Conservation (phyloP, 2,113 vertebrate species). For the Epinephelus cyanopodus region DNA sequence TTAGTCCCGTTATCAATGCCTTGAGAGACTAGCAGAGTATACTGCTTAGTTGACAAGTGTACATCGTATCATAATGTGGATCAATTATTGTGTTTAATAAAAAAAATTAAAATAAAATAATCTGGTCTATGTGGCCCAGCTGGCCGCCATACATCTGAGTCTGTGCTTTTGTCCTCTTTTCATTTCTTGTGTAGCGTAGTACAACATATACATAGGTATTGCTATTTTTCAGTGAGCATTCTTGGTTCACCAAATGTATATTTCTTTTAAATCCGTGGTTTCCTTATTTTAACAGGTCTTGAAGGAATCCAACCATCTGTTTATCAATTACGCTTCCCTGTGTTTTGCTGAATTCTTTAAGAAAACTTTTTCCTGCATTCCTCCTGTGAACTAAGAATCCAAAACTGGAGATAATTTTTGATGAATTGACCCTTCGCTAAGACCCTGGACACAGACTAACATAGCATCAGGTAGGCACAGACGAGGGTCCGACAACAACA, state of each 20-base stretch:
- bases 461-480: too few species aligned
- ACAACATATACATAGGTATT: too few species aligned
- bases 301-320: too few species aligned
- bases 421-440: too few species aligned
- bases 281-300: background rate
- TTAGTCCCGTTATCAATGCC: slow-evolving; percentile 71
- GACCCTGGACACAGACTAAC: too few species aligned
- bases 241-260: background rate
- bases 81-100: slow-evolving; percentile 83
- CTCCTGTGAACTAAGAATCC: too few species aligned
- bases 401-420: too few species aligned
- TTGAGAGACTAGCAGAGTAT: slow-evolving; percentile 67
- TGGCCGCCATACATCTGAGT: slow-evolving; percentile 63
- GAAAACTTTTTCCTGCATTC: too few species aligned
- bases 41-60: slow-evolving; percentile 71
- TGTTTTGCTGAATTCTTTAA: too few species aligned
- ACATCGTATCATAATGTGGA: slow-evolving; percentile 78
- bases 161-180: slow-evolving; percentile 36
- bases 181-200: background rate
- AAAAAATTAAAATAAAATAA: slow-evolving; percentile 73
- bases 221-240: background rate
- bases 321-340: too few species aligned
- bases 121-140: slow-evolving; percentile 69
- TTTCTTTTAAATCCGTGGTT: background rate
- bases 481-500: too few species aligned